Percentiles rank a stretch among this genome's conserved stretches.
Evolutionary conservation across 2,113 vertebrate genomes (phyloP).

Genomic region (Theristicus caerulescens): DNA sequence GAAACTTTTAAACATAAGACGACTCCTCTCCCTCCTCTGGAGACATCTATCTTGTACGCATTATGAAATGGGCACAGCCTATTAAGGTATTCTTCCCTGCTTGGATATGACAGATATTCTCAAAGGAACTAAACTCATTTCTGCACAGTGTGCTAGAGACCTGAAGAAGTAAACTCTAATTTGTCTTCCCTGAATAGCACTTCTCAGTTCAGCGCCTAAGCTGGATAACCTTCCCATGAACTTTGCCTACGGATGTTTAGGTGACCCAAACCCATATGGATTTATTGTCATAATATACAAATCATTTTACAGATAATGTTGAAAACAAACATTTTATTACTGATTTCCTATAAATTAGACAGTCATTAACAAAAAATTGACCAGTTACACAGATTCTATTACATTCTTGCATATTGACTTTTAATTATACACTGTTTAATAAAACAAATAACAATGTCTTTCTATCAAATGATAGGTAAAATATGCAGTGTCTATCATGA

Average conservation of each 20-base stretch:
- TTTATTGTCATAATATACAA: slow-evolving; percentile 66
- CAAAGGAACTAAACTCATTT: slow-evolving; percentile 82
- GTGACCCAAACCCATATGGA: slow-evolving; percentile 55
- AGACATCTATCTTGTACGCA: slow-evolving; percentile 47
- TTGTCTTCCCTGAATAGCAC: slow-evolving; percentile 70
- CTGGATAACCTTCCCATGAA: slow-evolving; percentile 81
- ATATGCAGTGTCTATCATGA: not conserved
- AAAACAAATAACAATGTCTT: slow-evolving; percentile 68
- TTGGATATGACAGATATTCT: slow-evolving; percentile 81
- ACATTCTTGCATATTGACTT: slow-evolving; percentile 70
- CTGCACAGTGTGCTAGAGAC: slow-evolving; percentile 73
- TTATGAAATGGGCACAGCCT: slow-evolving; percentile 62
- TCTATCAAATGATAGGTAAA: slow-evolving; percentile 44
- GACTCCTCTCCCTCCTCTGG: not conserved
- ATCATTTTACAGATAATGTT: slow-evolving; percentile 65
- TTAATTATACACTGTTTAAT: slow-evolving; percentile 75
- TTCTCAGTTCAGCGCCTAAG: slow-evolving; percentile 48
- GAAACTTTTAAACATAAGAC: slow-evolving; percentile 24
- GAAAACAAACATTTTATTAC: slow-evolving; percentile 68
- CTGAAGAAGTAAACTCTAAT: slow-evolving; percentile 71
- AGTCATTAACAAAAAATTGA: slow-evolving; percentile 42
- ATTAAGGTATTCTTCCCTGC: slow-evolving; percentile 71
- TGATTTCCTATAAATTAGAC: slow-evolving; percentile 64
- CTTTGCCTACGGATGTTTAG: slow-evolving; percentile 72
- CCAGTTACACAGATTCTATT: slow-evolving; percentile 62